Percentiles rank a stretch among this genome's conserved stretches.
phyloP scores from a whole-genome alignment of 23 tunicate genomes.

The Trididemnum clinides region DNA sequence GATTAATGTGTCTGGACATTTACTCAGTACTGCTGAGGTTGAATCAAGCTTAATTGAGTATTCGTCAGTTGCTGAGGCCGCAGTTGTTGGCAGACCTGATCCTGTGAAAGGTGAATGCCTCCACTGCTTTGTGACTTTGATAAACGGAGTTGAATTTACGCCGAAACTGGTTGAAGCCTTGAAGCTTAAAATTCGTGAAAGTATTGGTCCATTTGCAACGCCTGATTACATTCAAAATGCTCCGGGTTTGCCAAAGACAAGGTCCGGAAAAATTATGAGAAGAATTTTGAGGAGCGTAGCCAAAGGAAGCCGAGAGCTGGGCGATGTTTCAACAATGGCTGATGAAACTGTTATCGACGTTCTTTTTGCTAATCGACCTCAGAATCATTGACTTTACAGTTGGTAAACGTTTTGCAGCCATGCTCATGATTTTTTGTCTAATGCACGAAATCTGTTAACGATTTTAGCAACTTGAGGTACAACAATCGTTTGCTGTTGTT shows the following conservation, averaged over 20 bases:
- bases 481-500: too few relatives aligned
- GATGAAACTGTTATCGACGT: slow-evolving; percentile 71
- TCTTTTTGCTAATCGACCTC: slow-evolving; percentile 60
- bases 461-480: too few relatives aligned
- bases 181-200: slow-evolving; percentile 47
- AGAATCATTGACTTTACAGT: too few relatives aligned
- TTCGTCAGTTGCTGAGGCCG: slow-evolving; percentile 85
- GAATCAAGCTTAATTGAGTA: slow-evolving; percentile 84
- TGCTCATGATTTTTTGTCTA: too few relatives aligned
- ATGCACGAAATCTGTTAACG: too few relatives aligned
- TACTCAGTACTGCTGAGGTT: slow-evolving; percentile 87
- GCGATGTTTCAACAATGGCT: slow-evolving; percentile 96
- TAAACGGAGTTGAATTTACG: slow-evolving; percentile 55
- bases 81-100: slow-evolving; percentile 85
- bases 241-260: slow-evolving; percentile 82
- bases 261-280: slow-evolving; percentile 91
- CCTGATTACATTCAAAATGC: slow-evolving; percentile 85
- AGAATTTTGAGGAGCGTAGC: slow-evolving; percentile 82
- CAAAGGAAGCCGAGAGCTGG: slow-evolving; percentile 60
- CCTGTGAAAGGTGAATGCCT: slow-evolving; percentile 71
- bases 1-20: slow-evolving; percentile 90
- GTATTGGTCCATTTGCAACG: slow-evolving; percentile 69
- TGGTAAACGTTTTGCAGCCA: too few relatives aligned
- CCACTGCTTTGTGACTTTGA: slow-evolving; percentile 85
- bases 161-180: slow-evolving; percentile 27